Conservation (phyloP, 2,888 invertebrate genomes). For the Nomada flava region DNA sequence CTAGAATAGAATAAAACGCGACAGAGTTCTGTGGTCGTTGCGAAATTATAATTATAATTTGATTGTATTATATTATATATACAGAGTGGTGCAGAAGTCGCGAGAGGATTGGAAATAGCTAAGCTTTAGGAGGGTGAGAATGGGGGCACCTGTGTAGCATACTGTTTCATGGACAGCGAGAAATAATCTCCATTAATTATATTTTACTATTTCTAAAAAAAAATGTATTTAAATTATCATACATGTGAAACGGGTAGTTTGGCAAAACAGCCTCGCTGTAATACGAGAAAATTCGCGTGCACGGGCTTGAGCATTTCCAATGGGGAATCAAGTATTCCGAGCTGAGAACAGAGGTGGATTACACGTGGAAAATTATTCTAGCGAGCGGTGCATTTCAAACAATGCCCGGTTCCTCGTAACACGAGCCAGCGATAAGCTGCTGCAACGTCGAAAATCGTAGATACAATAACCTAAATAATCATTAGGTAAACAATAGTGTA, state of each 20-base stretch:
- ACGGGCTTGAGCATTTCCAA: slow-evolving; percentile 14
- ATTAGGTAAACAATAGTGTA: slow-evolving; percentile 59
- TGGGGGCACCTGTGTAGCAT: too few relatives aligned
- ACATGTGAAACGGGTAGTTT: background rate
- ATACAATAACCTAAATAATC: slow-evolving; percentile 58
- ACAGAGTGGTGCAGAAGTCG: too few relatives aligned
- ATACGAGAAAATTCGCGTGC: slow-evolving; percentile 17
- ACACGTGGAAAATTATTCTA: slow-evolving; percentile 46
- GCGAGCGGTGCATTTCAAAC: slow-evolving; percentile 30
- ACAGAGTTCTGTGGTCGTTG: too few relatives aligned
- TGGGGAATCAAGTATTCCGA: slow-evolving; percentile 40
- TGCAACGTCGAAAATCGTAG: slow-evolving; percentile 45
- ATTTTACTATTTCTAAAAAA: background rate
- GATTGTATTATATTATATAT: too few relatives aligned
- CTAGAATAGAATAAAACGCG: too few relatives aligned
- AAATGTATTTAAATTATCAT: too few relatives aligned
- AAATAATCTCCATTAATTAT: background rate
- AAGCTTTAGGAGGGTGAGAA: too few relatives aligned
- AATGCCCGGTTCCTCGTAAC: slow-evolving; percentile 38
- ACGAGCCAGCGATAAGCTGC: slow-evolving; percentile 37
- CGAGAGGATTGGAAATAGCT: too few relatives aligned
- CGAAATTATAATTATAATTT: too few relatives aligned
- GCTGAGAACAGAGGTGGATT: slow-evolving; percentile 17
- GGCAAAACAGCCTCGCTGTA: slow-evolving; percentile 11
- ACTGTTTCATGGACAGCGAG: background rate